These are phyloP conservation scores for Dreissena rostriformis DNA, from an alignment of 1,140 invertebrate species.

Conservation along the genomic window DNA sequence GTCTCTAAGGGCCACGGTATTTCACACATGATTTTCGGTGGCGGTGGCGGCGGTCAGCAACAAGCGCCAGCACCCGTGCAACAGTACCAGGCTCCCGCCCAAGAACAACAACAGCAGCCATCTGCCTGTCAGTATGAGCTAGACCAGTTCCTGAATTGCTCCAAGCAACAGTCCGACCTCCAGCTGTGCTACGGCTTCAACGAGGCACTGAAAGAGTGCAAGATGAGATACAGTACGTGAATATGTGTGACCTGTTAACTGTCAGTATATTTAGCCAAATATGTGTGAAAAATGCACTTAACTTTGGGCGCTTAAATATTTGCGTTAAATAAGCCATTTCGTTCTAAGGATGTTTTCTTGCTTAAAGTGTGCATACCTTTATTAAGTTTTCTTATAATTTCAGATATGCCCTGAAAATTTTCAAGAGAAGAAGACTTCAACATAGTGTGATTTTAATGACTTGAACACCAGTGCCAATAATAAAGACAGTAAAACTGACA, in stretches of 20 bases:
- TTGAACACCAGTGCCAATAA: too few species aligned
- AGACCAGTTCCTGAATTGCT: conserved; percentile 81
- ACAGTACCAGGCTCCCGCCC: conserved; percentile 45
- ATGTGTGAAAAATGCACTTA: not conserved
- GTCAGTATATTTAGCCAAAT: not conserved
- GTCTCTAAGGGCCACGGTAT: conserved; percentile 76
- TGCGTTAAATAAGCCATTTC: too few species aligned
- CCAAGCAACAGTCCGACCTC: conserved; percentile 77
- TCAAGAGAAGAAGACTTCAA: too few species aligned
- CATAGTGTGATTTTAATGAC: too few species aligned
- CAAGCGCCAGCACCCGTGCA: conserved; percentile 51
- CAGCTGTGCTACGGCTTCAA: conserved; percentile 80
- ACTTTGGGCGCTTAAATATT: too few species aligned
- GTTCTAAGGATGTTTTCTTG: too few species aligned
- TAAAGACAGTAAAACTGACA: too few species aligned
- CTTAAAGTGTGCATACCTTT: too few species aligned
- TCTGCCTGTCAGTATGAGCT: conserved; percentile 80
- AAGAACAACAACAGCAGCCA: conserved; percentile 64
- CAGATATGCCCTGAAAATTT: too few species aligned
- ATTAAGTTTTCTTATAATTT: too few species aligned
- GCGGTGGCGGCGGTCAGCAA: conserved; percentile 59
- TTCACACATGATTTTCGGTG: conserved; percentile 77
- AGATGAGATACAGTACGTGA: conserved; percentile 73
- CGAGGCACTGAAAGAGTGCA: conserved; percentile 79
- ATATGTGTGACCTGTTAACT: not conserved